Evolutionary conservation across 2,113 vertebrate genomes (phyloP), one percentile per base, ranked within the genome.

Genomic region (Morone chrysops): DNA sequence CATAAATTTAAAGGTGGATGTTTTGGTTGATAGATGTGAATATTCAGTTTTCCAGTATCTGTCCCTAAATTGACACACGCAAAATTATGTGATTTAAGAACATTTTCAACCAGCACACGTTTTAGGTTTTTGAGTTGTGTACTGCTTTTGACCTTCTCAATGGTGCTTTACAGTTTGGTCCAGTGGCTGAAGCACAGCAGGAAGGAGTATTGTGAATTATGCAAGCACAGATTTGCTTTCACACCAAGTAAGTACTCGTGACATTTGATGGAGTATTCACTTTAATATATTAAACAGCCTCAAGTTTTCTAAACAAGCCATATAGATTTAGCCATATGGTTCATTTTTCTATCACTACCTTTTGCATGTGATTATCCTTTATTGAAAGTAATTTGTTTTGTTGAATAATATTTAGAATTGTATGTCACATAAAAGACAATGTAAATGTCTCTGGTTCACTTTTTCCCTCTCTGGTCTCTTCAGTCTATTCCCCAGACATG

Each of bases 161-260:
- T 89, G 22, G 84, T 85, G 38, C 70, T 90, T 87, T 95, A 60
- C 97, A 99, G 98, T 95, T 97, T 99, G 97, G 97, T 99, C 95
- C 98, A 99, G 87, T 99, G 98, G 98, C 96, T 99, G 95, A 99
- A 99, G 94, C 98, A 99, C 94, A 99, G 98, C 97, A 97, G 98
- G 93, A 99, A 99, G 96, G 98, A 99, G 94, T 99, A 99, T 93
- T 99, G 98, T 95, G 98, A 99, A 97, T 96, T 99, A 96, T 99
- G 98, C 97, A 99, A 99, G 94, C 98, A 99, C 96, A 96, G 98
- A 96, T 99, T 99, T 96, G 98, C 98, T 94, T 99, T 99, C 94
- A 99, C 98, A 87, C 98, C 98, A 96, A 99, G 98, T 99, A 97
- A 99, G 98, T 95, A 65, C 65, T 70, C 40, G 50, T 77, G 36